A percentile compares a stretch with the other conserved stretches of the same genome.
These are phyloP conservation scores for Carollia perspicillata DNA, from an alignment of 2,113 vertebrate genomes.

Conservation along the genomic window DNA sequence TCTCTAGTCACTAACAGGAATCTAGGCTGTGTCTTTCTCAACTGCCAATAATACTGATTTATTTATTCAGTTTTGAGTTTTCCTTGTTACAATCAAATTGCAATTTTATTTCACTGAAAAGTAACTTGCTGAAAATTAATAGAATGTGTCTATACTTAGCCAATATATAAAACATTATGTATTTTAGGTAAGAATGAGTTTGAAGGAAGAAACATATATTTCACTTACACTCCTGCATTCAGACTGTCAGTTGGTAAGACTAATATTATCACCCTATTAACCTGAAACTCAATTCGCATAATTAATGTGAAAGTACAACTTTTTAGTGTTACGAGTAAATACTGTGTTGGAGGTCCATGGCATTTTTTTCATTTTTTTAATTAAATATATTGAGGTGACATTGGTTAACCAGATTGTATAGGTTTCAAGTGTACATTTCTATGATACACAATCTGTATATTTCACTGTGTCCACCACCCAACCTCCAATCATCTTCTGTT, in stretches of 20 bases:
- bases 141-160: conserved; percentile 55
- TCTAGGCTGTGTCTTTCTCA: conserved; percentile 66
- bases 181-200: conserved; percentile 4
- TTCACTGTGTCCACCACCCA: not conserved
- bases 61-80: conserved; percentile 54
- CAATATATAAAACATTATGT: not conserved
- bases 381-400: not conserved
- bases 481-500: not conserved
- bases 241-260: not conserved
- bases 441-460: not conserved
- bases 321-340: not conserved
- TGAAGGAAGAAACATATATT: not conserved
- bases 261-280: not conserved
- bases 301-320: not conserved
- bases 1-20: conserved; percentile 63
- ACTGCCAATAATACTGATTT: conserved; percentile 69
- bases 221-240: not conserved
- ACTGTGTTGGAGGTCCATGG: accelerated
- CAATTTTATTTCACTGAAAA: conserved; percentile 64
- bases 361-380: not conserved
- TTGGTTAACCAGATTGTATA: not conserved
- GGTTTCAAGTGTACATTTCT: not conserved
- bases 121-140: conserved; percentile 70
- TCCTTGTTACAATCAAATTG: conserved; percentile 38
- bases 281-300: not conserved